phyloP scores from a whole-genome alignment of 2,888 invertebrate genomes.

The Diadromus collaris region DNA sequence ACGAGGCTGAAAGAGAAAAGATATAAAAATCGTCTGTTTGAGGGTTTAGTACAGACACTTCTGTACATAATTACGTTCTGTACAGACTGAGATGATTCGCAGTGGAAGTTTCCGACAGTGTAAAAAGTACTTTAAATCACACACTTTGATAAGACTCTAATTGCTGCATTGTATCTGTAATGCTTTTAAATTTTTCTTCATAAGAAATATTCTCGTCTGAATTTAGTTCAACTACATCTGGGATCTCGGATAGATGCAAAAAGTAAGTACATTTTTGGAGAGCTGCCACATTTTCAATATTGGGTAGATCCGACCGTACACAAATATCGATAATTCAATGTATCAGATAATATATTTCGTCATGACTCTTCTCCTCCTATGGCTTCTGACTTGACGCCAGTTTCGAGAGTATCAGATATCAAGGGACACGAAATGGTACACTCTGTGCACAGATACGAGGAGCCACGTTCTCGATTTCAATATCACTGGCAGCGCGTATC shows the following conservation, averaged over 20 bases:
- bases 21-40: conserved; percentile 13
- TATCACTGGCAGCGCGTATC: conserved; percentile 33
- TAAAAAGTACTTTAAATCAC: background rate
- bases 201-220: background rate
- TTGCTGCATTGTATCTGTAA: background rate
- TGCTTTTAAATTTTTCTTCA: background rate
- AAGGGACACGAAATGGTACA: conserved; percentile 14
- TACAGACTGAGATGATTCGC: background rate
- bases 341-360: background rate
- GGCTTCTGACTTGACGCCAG: background rate
- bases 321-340: background rate
- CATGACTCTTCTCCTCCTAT: background rate
- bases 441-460: conserved; percentile 12
- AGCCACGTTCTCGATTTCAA: conserved; percentile 42
- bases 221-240: background rate
- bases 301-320: background rate
- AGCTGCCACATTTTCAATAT: background rate
- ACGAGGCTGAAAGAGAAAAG: background rate
- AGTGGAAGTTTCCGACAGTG: conserved; percentile 8
- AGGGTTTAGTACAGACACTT: conserved; percentile 22
- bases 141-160: background rate
- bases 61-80: background rate
- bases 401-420: conserved; percentile 13
- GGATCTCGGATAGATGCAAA: background rate
- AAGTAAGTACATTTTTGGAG: background rate